Evolutionary conservation across 2,888 invertebrate species (phyloP).

Genomic region (Agriopis leucophaearia): DNA sequence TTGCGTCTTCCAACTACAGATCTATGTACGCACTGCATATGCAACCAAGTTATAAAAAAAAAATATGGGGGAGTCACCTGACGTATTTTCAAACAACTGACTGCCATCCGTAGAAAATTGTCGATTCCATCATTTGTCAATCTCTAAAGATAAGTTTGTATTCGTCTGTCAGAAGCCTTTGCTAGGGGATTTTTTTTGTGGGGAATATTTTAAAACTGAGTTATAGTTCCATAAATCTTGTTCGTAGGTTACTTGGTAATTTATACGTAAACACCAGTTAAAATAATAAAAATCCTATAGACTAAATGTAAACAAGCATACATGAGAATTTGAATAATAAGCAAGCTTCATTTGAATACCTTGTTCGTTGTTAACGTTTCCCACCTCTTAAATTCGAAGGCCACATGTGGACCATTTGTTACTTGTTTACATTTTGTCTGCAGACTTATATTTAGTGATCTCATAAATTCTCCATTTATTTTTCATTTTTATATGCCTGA

Average conservation of each 20-base stretch:
- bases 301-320: slow-evolving; percentile 78
- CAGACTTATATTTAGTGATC: slow-evolving; percentile 75
- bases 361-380: slow-evolving; percentile 45
- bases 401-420: slow-evolving; percentile 62
- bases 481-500: slow-evolving; percentile 55
- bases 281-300: slow-evolving; percentile 52
- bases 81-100: no score
- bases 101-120: no score
- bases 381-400: slow-evolving; percentile 62
- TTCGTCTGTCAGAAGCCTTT: no score
- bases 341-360: slow-evolving; percentile 13
- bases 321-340: slow-evolving; percentile 44
- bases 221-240: no score
- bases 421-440: slow-evolving; percentile 82
- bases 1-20: no score
- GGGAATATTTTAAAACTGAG: no score
- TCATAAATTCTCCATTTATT: slow-evolving; percentile 75
- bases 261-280: slow-evolving; percentile 63
- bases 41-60: no score
- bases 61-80: no score
- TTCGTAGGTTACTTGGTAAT: slow-evolving; percentile 35
- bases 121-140: no score
- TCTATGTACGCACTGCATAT: no score
- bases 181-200: no score
- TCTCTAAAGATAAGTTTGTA: no score